Conservation (phyloP, 2,888 invertebrate genomes). For the Rutpela maculata region DNA sequence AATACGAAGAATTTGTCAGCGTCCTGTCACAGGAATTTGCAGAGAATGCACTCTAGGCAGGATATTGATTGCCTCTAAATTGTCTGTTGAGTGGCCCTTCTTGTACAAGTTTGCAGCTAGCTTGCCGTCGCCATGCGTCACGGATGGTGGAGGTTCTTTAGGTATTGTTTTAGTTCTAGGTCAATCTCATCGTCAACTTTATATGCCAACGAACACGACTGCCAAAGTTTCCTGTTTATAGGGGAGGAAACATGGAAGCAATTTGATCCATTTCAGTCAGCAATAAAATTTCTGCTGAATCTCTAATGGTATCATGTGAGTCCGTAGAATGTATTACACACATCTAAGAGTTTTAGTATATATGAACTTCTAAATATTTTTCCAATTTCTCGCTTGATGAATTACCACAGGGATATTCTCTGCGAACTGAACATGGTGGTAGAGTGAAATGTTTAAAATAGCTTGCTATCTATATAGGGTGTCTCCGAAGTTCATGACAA, state of each 20-base stretch:
- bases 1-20: conserved; percentile 9
- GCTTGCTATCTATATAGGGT: no score
- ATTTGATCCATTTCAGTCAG: conserved; percentile 57
- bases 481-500: no score
- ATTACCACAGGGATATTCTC: not conserved
- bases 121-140: conserved; percentile 20
- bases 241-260: conserved; percentile 46
- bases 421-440: not conserved
- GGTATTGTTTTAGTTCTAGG: conserved; percentile 46
- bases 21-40: not conserved
- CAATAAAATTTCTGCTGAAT: conserved; percentile 63
- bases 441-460: not conserved
- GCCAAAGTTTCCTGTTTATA: conserved; percentile 50
- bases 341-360: conserved; percentile 21
- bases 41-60: conserved; percentile 3
- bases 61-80: conserved; percentile 26
- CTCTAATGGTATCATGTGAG: conserved; percentile 59
- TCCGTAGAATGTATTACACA: conserved; percentile 32
- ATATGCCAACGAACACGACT: conserved; percentile 44
- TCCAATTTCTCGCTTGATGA: conserved; percentile 15
- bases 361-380: conserved; percentile 4
- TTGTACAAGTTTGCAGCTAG: conserved; percentile 24
- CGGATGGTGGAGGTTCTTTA: conserved; percentile 21
- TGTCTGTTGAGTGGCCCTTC: conserved; percentile 29
- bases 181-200: conserved; percentile 47